These are phyloP conservation scores for Dendrophyllia cribrosa DNA, from an alignment of 64 coral and sea anemone genomes.

Conservation along the genomic window DNA sequence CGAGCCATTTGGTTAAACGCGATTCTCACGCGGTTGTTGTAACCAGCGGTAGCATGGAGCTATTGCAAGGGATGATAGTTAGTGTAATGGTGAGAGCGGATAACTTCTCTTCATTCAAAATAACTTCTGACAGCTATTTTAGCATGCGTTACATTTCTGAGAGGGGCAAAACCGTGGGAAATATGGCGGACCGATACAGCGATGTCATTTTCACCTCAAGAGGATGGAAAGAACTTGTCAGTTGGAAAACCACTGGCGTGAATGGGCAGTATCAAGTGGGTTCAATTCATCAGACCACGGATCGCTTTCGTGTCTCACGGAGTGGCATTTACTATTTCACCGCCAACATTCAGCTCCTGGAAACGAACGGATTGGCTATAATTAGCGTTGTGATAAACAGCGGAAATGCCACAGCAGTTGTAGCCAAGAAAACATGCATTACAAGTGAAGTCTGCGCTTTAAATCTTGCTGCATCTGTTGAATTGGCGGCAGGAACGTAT, in stretches of 20 bases:
- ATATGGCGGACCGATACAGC: constrained; percentile 68
- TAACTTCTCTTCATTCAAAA: constrained; percentile 13
- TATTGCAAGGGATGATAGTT: constrained; percentile 21
- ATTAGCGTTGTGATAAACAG: constrained; percentile 66
- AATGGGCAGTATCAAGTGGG: constrained; percentile 75
- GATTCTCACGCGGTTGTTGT: constrained; percentile 11
- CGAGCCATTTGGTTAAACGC: background rate
- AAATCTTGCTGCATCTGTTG: constrained; percentile 50
- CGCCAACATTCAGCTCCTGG: constrained; percentile 42
- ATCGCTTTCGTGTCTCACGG: constrained; percentile 55
- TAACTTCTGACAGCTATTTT: constrained; percentile 53
- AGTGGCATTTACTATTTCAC: constrained; percentile 43
- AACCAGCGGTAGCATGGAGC: constrained; percentile 39
- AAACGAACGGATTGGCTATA: constrained; percentile 13
- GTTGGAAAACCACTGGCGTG: constrained; percentile 59
- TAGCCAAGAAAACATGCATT: constrained; percentile 29
- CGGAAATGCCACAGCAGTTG: constrained; percentile 57
- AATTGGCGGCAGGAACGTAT: constrained; percentile 28
- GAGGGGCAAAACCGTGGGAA: constrained; percentile 34
- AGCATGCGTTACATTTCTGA: constrained; percentile 56
- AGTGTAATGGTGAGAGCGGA: constrained; percentile 45
- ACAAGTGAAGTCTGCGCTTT: constrained; percentile 10
- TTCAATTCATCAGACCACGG: constrained; percentile 75
- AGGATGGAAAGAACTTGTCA: constrained; percentile 74
- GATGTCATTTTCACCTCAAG: constrained; percentile 38